phyloP scores from a whole-genome alignment of 2,113 vertebrate species.

The Oreotrochilus melanogaster region DNA sequence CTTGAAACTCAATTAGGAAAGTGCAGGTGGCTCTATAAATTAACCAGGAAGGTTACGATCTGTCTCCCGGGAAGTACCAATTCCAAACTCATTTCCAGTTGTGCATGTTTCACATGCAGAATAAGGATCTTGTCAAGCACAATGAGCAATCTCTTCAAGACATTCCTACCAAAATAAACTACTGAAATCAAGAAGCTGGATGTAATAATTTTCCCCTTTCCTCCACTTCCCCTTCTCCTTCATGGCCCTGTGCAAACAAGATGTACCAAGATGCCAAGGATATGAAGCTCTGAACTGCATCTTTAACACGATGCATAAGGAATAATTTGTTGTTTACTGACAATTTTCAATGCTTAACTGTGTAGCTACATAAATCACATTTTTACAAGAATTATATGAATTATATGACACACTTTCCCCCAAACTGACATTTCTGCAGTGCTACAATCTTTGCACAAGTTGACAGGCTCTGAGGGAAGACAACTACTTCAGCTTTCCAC shows the following conservation, averaged over 20 bases:
- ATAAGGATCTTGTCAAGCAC: background rate
- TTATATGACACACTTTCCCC: background rate
- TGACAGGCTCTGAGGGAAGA: background rate
- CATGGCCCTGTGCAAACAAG: background rate
- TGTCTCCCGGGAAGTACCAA: conserved; percentile 22
- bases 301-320: background rate
- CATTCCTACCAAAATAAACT: conserved; percentile 2
- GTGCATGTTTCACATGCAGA: background rate
- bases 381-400: background rate
- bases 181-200: background rate
- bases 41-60: conserved; percentile 15
- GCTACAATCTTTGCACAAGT: background rate
- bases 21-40: conserved; percentile 13
- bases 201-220: background rate
- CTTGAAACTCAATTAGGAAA: conserved; percentile 36
- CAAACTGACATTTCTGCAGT: background rate
- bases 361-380: background rate
- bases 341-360: background rate
- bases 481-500: conserved; percentile 53
- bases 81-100: conserved; percentile 38
- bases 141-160: background rate
- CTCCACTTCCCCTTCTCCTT: background rate
- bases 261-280: background rate
- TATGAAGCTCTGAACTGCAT: background rate
- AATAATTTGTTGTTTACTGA: background rate